Base-by-base conservation (phyloP, 2,797 vertebrate genomes). In the Nyctalus aviator region DNA sequence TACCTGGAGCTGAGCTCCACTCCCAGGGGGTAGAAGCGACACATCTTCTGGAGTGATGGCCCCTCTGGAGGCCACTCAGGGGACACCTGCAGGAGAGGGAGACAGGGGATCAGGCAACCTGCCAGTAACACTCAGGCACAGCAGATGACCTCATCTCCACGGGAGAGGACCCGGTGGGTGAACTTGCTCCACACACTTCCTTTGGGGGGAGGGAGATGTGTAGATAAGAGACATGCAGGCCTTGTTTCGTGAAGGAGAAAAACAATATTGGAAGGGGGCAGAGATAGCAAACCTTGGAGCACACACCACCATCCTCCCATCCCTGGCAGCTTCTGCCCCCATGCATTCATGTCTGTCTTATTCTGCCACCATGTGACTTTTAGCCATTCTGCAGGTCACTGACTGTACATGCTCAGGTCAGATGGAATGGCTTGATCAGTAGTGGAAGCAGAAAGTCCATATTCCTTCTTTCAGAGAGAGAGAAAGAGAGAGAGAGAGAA, bases 11-110 rank as follows among this genome's bases (percentile, higher is more conserved):
- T 25, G 81, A 88, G 59, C 79, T 78, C 83, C 14, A 0, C 76
- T 57, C 55, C 76, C 64, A 41, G 27, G 10, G 48, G 57, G 53
- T 15, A 87, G 84, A 87, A 68, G 59, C 55, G 32, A 25, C 20
- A 32, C 55, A 4, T 18, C 78, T 78, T 71, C 81, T 55, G 73
- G n/a, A 14, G 12, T 71, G 77, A 93, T 50, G 4, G 82, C 71
- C 91, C 57, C 93, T 94, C 48, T 90, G 20, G 84, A 78, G 94
- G 95, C 95, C 87, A 90, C 72, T 48, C 53, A 57, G 95, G 96
- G 94, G 96, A 76, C 93, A 96, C 86, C 89, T 64, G 84, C 89
- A 48, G 55, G 66, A 91, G 85, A 93, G 69, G 35, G 48, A 90
- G 93, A 75, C 66, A 62, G 72, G 81, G 41, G 91, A 53, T 90